Evolutionary conservation across 2,797 vertebrate genomes (phyloP).

Genomic region (Lacerta bilineata): DNA sequence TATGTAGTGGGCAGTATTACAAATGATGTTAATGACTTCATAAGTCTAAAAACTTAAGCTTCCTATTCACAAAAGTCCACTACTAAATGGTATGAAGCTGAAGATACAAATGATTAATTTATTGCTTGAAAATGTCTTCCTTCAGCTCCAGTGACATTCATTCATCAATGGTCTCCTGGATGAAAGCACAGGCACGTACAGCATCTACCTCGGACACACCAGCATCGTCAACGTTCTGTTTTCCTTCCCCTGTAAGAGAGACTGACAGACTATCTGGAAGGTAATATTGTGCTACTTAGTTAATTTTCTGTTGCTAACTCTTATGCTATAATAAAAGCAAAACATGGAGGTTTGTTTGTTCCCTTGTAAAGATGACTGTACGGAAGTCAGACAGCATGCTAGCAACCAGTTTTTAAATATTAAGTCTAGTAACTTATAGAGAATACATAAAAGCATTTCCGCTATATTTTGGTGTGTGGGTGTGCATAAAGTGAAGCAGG

Average conservation of each 20-base stretch:
- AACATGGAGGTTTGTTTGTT: background rate
- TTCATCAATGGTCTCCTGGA: slow-evolving; percentile 81
- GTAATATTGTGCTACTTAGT: slow-evolving; percentile 78
- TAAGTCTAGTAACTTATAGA: background rate
- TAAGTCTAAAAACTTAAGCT: slow-evolving; percentile 10
- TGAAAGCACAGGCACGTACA: slow-evolving; percentile 72
- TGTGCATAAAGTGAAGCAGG: too few species aligned
- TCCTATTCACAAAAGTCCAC: background rate
- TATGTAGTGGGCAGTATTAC: slow-evolving; percentile 33
- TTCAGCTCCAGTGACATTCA: slow-evolving; percentile 77
- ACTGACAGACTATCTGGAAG: slow-evolving; percentile 84
- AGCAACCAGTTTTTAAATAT: background rate
- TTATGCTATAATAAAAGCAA: background rate
- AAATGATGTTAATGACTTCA: background rate
- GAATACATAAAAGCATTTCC: too few species aligned
- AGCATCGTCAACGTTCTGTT: slow-evolving; percentile 55
- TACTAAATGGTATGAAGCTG: background rate
- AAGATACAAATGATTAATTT: slow-evolving; percentile 34
- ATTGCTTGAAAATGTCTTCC: slow-evolving; percentile 22
- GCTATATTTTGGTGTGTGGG: background rate
- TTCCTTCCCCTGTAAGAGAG: slow-evolving; percentile 47
- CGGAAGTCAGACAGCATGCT: background rate
- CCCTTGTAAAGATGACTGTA: background rate
- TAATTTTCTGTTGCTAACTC: slow-evolving; percentile 63
- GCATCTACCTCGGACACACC: slow-evolving; percentile 47